Evolutionary conservation across 2,888 invertebrate species (phyloP).

Genomic region (Mongoloraphidia duomilia): DNA sequence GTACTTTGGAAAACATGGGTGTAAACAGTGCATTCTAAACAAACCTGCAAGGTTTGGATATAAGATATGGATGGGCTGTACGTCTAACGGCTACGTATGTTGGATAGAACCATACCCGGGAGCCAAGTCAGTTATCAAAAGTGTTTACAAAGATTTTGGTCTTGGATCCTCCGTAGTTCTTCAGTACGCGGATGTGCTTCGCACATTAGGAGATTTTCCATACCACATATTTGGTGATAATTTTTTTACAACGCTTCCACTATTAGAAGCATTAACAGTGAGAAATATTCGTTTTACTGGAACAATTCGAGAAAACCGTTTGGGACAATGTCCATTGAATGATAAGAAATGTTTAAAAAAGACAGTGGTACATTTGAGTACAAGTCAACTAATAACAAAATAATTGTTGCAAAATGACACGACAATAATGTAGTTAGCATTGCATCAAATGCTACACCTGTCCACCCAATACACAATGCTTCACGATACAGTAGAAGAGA

Average conservation of each 20-base stretch:
- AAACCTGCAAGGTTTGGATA: background rate
- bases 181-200: background rate
- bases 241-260: conserved; percentile 1
- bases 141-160: background rate
- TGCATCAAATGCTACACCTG: background rate
- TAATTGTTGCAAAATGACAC: conserved; percentile 3
- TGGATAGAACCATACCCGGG: conserved; percentile 1
- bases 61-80: background rate
- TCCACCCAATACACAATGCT: background rate
- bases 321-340: background rate
- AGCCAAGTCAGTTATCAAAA: conserved; percentile 1
- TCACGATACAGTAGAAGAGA: conserved; percentile 1
- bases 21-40: background rate
- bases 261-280: background rate
- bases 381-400: background rate
- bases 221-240: conserved; percentile 1
- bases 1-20: conserved; percentile 1
- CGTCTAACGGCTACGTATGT: background rate
- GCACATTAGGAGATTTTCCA: background rate
- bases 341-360: background rate
- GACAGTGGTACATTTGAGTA: conserved; percentile 1
- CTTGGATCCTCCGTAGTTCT: background rate
- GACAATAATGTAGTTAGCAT: conserved; percentile 5
- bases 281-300: background rate
- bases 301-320: background rate